Evolutionary conservation across 2,113 vertebrate species (phyloP).

Genomic region (Tichodroma muraria): DNA sequence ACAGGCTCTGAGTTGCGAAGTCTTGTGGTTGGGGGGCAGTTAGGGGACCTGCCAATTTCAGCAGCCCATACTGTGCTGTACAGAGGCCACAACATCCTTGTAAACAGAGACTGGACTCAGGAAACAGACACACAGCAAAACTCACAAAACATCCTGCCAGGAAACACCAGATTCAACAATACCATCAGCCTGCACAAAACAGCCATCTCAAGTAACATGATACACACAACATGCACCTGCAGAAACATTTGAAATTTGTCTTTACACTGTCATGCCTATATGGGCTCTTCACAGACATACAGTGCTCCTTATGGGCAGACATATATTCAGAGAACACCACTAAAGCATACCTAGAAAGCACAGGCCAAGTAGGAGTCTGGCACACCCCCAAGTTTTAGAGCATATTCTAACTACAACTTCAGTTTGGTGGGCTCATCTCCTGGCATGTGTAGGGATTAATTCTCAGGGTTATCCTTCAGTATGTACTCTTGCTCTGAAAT

Average conservation of each 20-base stretch:
- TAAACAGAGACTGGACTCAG: slow-evolving; percentile 68
- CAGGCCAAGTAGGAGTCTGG: background rate
- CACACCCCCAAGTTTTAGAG: background rate
- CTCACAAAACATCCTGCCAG: slow-evolving; percentile 81
- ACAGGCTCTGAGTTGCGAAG: background rate
- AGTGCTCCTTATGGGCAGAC: background rate
- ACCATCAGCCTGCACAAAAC: slow-evolving; percentile 31
- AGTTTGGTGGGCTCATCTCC: background rate
- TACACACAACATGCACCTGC: background rate
- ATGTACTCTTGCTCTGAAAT: background rate
- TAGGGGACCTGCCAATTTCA: background rate
- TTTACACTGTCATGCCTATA: background rate
- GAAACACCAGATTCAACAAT: slow-evolving; percentile 71
- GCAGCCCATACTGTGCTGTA: background rate
- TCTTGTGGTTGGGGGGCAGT: background rate
- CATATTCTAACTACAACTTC: background rate
- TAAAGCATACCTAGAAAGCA: background rate
- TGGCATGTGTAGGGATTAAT: background rate
- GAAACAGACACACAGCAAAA: slow-evolving; percentile 75
- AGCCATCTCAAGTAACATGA: background rate
- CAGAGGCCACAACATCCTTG: slow-evolving; percentile 60
- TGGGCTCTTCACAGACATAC: background rate
- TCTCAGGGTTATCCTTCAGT: background rate
- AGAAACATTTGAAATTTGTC: background rate
- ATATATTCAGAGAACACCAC: background rate